Percentiles rank a stretch among this genome's conserved stretches.
Conservation (phyloP, 2,113 vertebrate genomes). For the Carassius auratus region DNA sequence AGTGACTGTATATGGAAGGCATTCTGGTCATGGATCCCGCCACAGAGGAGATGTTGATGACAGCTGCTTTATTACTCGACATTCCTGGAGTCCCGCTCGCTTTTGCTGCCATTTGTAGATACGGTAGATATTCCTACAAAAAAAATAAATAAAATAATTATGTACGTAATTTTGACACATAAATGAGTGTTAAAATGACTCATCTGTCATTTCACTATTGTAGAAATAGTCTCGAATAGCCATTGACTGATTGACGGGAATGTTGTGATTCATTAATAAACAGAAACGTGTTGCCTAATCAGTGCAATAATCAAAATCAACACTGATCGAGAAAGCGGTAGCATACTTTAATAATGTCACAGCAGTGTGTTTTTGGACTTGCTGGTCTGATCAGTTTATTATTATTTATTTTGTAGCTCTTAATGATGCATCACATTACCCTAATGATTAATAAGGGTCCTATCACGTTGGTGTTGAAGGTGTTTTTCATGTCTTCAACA, state of each 20-base stretch:
- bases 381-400: neutral
- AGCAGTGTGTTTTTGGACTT: neutral
- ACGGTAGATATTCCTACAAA: constrained; percentile 69
- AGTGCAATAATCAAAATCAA: neutral
- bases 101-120: constrained; percentile 67
- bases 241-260: neutral
- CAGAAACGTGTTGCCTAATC: neutral
- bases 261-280: neutral
- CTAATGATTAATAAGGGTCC: constrained; percentile 72
- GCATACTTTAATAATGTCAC: neutral
- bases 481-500: constrained; percentile 70
- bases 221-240: neutral
- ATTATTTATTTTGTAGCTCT: too few relatives aligned
- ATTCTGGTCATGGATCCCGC: constrained; percentile 59
- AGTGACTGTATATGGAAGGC: neutral
- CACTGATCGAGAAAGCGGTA: neutral
- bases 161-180: neutral
- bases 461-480: constrained; percentile 67
- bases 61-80: constrained; percentile 71
- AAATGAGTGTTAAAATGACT: neutral
- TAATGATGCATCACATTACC: constrained; percentile 49
- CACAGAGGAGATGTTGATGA: constrained; percentile 68
- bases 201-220: neutral
- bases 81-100: constrained; percentile 58
- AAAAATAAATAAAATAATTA: neutral